Percentiles rank a stretch among this genome's conserved stretches.
Evolutionary conservation across 2,797 vertebrate genomes (phyloP).

Genomic region (Pipistrellus kuhlii): DNA sequence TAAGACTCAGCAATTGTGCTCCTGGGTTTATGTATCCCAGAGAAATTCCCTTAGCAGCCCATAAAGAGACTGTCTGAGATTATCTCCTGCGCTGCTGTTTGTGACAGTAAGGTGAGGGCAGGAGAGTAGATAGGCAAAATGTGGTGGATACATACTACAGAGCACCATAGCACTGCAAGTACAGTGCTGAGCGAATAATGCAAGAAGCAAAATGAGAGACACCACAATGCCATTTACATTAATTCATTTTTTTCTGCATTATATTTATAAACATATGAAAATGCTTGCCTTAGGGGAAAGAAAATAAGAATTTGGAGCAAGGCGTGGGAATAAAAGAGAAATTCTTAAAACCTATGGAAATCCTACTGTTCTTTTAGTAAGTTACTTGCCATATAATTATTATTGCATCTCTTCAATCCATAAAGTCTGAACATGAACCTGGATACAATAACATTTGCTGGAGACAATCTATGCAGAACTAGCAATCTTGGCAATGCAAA

Average conservation of each 20-base stretch:
- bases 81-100: not conserved
- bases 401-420: not conserved
- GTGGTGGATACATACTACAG: not conserved
- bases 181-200: not conserved
- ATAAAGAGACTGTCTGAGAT: not conserved
- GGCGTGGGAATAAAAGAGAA: not conserved
- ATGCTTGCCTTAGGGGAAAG: not conserved
- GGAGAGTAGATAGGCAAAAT: not conserved
- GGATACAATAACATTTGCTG: not conserved
- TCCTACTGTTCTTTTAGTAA: not conserved
- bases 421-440: not conserved
- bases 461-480: not conserved
- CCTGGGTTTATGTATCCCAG: not conserved
- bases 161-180: not conserved
- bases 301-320: conserved; percentile 11
- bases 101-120: not conserved
- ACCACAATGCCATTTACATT: not conserved
- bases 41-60: not conserved
- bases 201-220: not conserved
- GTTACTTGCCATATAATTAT: not conserved
- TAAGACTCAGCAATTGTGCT: not conserved
- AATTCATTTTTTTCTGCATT: not conserved
- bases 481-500: conserved; percentile 2
- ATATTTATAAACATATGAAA: conserved; percentile 14
- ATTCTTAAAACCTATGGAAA: not conserved